Percentiles rank a stretch among this genome's conserved stretches.
Conservation (phyloP, 2,888 invertebrate species). For the Corythucha ciliata region DNA sequence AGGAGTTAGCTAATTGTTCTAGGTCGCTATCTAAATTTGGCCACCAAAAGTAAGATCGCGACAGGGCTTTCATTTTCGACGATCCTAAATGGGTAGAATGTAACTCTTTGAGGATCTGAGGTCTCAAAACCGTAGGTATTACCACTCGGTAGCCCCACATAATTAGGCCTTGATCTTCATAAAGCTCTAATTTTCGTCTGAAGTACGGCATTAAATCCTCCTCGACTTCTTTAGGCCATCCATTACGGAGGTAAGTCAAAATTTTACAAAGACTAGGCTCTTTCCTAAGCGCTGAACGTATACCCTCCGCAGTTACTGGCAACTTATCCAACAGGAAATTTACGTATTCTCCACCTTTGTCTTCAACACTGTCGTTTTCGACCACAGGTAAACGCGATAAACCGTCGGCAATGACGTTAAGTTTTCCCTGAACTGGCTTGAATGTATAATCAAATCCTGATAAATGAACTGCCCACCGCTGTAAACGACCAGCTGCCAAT, state of each 20-base stretch:
- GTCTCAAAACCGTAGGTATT: conserved; percentile 32
- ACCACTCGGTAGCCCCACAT: conserved; percentile 35
- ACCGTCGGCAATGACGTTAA: background rate
- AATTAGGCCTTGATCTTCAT: conserved; percentile 13
- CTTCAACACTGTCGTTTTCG: background rate
- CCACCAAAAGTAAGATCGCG: conserved; percentile 6
- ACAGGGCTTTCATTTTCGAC: background rate
- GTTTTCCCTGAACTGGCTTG: background rate
- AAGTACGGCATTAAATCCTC: conserved; percentile 12
- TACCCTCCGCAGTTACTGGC: conserved; percentile 13
- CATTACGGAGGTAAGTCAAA: conserved; percentile 5
- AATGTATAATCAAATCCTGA: background rate
- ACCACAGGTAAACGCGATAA: conserved; percentile 7
- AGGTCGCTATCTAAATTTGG: conserved; percentile 18
- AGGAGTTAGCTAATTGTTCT: background rate
- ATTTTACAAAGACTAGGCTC: conserved; percentile 14
- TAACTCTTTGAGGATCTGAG: background rate
- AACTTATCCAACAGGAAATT: conserved; percentile 3
- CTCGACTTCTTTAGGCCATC: conserved; percentile 18
- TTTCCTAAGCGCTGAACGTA: conserved; percentile 14
- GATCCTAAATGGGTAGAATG: background rate
- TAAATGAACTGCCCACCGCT: background rate
- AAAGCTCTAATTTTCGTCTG: conserved; percentile 17
- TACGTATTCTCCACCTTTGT: background rate
- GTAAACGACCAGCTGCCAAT: background rate